Evolutionary conservation across 2,113 vertebrate genomes (phyloP), one percentile per base, ranked within the genome.

Genomic region (zebrafish (Danio rerio)): DNA sequence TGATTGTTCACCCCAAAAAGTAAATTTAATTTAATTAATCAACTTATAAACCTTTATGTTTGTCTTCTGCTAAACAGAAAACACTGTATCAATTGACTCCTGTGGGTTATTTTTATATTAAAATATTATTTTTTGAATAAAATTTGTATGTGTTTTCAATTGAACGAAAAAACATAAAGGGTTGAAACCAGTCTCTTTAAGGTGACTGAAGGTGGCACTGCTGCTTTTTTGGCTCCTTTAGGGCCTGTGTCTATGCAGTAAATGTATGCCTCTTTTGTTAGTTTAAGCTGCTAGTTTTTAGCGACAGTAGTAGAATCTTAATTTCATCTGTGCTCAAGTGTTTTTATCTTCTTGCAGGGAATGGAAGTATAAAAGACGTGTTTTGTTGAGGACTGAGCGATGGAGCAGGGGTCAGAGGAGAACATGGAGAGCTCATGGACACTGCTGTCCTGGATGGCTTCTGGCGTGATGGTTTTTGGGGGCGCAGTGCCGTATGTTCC

Each of bases 401-500:
- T 83, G 86, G 92, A 88, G 53, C 47, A 81, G 21, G 87, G 66
- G 1, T 78, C 88, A 78, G 88, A 85, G 40, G 84, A 75, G 62
- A 88, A 76, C 18, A 15, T 81, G 47, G 88, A 88, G 49, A 87
- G 72, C 10, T 89, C 88, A 0, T 93, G 92, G 93, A 82, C 83
- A 1, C 63, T 94, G 58, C 79, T 95, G 58, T 92, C 94, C 13
- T 93, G 91, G 93, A 13, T 92, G 47, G 93, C 94, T 0, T 94
- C 94, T 20, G 87, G 87, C 7, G 40, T 95, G 75, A 95, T 96
- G 91, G 92, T 95, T 83, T 91, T 95, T 1, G 95, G 95, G 0
- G 93, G 93, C 0, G 88, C 92, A 0, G 79, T 95, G 65, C 95
- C 95, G 0, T 96, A 95, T 21, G 55, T 95, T 7, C 95, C 94